Percentiles rank a stretch among this genome's conserved stretches.
Evolutionary conservation across 2,888 invertebrate genomes (phyloP).

Genomic region (Ichneumoninae sp.): DNA sequence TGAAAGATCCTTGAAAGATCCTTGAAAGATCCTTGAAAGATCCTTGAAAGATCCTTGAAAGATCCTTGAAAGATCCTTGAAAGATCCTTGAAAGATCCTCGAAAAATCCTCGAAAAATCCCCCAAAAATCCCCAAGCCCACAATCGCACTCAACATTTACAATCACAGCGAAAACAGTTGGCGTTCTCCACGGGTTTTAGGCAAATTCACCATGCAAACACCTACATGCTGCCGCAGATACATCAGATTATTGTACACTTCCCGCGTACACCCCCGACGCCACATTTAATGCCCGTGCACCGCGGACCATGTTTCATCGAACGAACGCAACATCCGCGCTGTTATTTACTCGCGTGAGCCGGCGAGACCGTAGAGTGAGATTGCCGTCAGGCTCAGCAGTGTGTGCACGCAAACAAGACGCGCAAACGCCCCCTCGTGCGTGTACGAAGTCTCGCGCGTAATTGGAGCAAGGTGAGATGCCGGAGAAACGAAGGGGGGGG

Average conservation of each 20-base stretch:
- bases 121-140: background rate
- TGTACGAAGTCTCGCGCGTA: constrained; percentile 34
- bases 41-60: no score
- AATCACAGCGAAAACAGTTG: background rate
- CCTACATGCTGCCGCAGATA: background rate
- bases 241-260: background rate
- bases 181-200: background rate
- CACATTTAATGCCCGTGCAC: background rate
- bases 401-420: constrained; percentile 28
- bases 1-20: no score
- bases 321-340: background rate
- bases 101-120: background rate
- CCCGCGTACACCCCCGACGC: background rate
- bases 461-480: constrained; percentile 48
- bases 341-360: constrained; percentile 17
- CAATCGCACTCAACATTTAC: background rate
- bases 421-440: constrained; percentile 1
- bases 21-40: no score
- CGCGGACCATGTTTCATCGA: constrained; percentile 4
- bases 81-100: no score
- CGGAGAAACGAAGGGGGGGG: constrained; percentile 23
- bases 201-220: background rate
- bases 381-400: background rate
- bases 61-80: no score
- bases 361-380: background rate